Evolutionary conservation across 2,888 invertebrate species (phyloP).

Genomic region (Orchesellides sinensis): DNA sequence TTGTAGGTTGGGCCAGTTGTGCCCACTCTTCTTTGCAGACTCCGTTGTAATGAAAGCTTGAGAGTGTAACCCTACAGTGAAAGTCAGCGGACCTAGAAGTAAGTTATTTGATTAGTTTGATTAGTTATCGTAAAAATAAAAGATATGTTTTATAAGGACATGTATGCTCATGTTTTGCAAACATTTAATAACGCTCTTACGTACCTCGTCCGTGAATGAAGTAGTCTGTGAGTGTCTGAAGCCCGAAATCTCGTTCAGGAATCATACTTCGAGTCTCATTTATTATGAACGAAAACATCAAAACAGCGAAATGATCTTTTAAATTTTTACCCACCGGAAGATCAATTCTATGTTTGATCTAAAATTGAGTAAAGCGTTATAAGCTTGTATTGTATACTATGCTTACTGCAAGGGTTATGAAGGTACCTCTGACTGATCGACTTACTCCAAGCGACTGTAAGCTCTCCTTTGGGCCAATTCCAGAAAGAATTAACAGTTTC

Average conservation of each 20-base stretch:
- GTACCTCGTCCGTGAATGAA: conserved; percentile 60
- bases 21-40: conserved; percentile 36
- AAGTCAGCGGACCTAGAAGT: conserved; percentile 55
- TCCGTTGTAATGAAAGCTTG: conserved; percentile 56
- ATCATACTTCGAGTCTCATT: conserved; percentile 58
- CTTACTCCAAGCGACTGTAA: conserved; percentile 45
- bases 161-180: too few species aligned
- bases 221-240: conserved; percentile 61
- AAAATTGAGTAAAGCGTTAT: neutral
- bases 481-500: conserved; percentile 68
- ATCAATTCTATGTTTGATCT: conserved; percentile 66
- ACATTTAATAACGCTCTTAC: neutral
- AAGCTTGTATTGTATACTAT: too few species aligned
- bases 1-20: conserved; percentile 87
- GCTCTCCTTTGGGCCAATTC: conserved; percentile 67
- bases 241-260: conserved; percentile 67
- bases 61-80: conserved; percentile 30
- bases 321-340: conserved; percentile 68
- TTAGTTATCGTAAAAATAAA: neutral
- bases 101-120: neutral
- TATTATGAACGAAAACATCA: conserved; percentile 53
- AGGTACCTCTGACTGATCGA: neutral
- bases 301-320: conserved; percentile 62
- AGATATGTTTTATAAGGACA: too few species aligned
- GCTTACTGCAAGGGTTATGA: neutral